Conservation (phyloP, 2,888 invertebrate species). For the Carpatolechia fugitivella region DNA sequence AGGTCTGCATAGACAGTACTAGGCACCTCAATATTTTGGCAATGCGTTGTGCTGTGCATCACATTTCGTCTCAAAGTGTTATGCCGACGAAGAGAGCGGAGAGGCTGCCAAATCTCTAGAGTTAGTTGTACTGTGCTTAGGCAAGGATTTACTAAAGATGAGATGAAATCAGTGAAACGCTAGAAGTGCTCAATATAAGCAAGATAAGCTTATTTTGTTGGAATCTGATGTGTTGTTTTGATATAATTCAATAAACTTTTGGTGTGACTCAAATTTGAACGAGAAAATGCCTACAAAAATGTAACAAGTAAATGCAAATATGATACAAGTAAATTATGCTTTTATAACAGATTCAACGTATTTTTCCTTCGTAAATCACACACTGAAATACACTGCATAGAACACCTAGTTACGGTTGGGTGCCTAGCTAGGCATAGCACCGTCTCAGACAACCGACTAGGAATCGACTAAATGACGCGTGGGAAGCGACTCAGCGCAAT, state of each 20-base stretch:
- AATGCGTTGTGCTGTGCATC: background rate
- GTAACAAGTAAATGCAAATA: too few relatives aligned
- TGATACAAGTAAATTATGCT: too few relatives aligned
- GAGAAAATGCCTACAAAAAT: too few relatives aligned
- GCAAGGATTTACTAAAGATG: slow-evolving; percentile 1
- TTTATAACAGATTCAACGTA: too few relatives aligned
- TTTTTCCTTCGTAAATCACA: too few relatives aligned
- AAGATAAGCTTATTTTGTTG: background rate
- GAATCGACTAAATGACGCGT: slow-evolving; percentile 66
- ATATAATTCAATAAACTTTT: background rate
- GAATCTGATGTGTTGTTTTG: background rate
- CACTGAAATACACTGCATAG: too few relatives aligned
- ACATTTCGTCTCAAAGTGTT: background rate
- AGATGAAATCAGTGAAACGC: background rate
- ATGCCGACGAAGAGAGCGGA: slow-evolving; percentile 21
- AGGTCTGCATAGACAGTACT: background rate
- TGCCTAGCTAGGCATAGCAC: background rate
- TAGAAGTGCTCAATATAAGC: background rate
- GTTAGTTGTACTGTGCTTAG: slow-evolving; percentile 18
- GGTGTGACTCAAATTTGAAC: too few relatives aligned
- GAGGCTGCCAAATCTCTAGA: slow-evolving; percentile 29
- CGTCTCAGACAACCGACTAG: background rate
- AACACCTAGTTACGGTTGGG: background rate
- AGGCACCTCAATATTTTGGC: background rate
- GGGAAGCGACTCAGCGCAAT: slow-evolving; percentile 64